These are phyloP conservation scores for Rhynchomys soricoides DNA, from an alignment of 2,113 vertebrate genomes.

Conservation along the genomic window DNA sequence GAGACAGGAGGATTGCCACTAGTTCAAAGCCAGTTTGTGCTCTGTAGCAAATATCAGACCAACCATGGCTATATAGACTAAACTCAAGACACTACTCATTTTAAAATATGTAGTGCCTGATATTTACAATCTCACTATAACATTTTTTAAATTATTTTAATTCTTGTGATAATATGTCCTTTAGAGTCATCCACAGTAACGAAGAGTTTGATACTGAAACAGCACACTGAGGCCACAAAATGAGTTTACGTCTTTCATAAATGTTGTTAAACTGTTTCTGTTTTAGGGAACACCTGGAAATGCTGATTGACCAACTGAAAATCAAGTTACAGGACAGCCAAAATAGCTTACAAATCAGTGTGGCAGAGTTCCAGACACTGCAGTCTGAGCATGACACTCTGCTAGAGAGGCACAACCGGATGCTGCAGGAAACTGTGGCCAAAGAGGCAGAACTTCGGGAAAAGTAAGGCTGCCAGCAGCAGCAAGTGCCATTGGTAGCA, in stretches of 20 bases:
- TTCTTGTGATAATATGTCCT: conserved; percentile 1
- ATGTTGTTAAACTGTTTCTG: not conserved
- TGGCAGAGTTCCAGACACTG: conserved; percentile 91
- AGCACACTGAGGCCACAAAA: conserved; percentile 48
- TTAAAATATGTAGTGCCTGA: not conserved
- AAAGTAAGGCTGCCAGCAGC: conserved; percentile 86
- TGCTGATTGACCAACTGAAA: conserved; percentile 92
- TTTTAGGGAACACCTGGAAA: conserved; percentile 91
- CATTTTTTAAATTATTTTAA: not conserved
- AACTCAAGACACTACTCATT: conserved; percentile 17
- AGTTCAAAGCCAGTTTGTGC: not conserved
- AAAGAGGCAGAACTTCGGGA: conserved; percentile 97
- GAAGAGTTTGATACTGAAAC: not conserved
- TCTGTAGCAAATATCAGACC: not conserved
- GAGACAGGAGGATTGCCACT: not conserved
- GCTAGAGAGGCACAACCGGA: conserved; percentile 96
- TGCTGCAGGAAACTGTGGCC: conserved; percentile 94
- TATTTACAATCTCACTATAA: not conserved
- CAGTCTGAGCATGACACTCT: conserved; percentile 94
- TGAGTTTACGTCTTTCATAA: conserved; percentile 19
- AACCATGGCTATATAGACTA: not conserved
- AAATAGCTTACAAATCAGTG: conserved; percentile 89
- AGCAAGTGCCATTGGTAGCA: not conserved
- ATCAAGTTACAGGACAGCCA: conserved; percentile 92
- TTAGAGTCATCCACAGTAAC: not conserved